These are phyloP conservation scores for Poecilia velifera DNA, from an alignment of 2,797 vertebrate species.

Conservation along the genomic window DNA sequence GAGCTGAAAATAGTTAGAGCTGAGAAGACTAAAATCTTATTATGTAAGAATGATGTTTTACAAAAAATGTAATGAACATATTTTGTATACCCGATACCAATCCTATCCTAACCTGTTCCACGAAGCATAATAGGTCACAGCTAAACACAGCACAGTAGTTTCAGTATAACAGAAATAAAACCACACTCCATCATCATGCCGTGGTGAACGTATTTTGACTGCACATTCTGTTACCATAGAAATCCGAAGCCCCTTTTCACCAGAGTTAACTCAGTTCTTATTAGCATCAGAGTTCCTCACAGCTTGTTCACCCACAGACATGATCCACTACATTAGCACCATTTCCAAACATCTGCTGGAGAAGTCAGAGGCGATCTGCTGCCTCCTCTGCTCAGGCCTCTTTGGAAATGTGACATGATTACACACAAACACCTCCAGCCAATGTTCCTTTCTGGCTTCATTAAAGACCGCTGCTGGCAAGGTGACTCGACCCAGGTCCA, in stretches of 20 bases:
- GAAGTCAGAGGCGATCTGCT: slow-evolving; percentile 69
- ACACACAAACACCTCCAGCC: slow-evolving; percentile 69
- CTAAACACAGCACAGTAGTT: background rate
- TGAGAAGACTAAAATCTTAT: no score
- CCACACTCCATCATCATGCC: background rate
- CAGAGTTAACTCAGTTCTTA: slow-evolving; percentile 10
- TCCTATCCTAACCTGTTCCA: no score
- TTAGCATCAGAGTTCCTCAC: slow-evolving; percentile 26
- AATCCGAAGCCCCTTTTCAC: slow-evolving; percentile 12
- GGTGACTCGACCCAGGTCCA: slow-evolving; percentile 68
- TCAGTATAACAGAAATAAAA: background rate
- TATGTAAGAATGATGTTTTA: no score
- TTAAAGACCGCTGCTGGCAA: slow-evolving; percentile 77
- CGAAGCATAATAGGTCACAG: background rate
- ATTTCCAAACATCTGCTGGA: slow-evolving; percentile 80
- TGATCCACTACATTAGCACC: slow-evolving; percentile 68
- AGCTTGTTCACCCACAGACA: slow-evolving; percentile 40
- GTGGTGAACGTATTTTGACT: slow-evolving; percentile 4
- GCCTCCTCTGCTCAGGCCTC: slow-evolving; percentile 53
- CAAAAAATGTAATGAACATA: no score
- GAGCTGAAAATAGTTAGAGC: no score
- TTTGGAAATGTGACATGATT: slow-evolving; percentile 65
- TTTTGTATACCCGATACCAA: no score
- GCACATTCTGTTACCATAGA: background rate
- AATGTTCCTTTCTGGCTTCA: slow-evolving; percentile 70